phyloP scores from a whole-genome alignment of 2,113 vertebrate species.

The Crocuta crocuta region DNA sequence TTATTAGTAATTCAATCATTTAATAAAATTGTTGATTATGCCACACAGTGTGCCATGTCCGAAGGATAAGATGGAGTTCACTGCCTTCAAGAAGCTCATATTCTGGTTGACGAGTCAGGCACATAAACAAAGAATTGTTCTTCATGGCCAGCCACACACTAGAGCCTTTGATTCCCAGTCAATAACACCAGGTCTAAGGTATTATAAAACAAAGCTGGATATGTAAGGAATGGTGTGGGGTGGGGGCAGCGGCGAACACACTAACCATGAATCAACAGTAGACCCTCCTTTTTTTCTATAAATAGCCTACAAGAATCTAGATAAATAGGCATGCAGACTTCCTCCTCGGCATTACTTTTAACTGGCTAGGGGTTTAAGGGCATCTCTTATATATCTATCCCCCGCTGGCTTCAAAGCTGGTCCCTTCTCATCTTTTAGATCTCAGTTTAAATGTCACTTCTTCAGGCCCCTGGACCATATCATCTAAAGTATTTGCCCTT shows the following conservation, averaged over 20 bases:
- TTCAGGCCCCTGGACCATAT: background rate
- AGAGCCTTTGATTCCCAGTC: constrained; percentile 73
- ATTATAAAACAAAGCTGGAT: constrained; percentile 72
- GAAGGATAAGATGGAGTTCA: constrained; percentile 56
- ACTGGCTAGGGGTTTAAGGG: background rate
- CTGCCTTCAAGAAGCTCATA: constrained; percentile 81
- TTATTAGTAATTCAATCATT: constrained; percentile 40
- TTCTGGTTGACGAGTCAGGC: constrained; percentile 68
- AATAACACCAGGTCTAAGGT: constrained; percentile 45
- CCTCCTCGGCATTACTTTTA: background rate
- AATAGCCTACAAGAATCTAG: constrained; percentile 68
- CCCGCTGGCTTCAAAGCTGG: background rate
- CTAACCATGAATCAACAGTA: constrained; percentile 64
- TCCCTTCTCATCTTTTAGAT: constrained; percentile 11
- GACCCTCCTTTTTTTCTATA: constrained; percentile 71
- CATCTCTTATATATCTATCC: background rate
- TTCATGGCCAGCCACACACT: constrained; percentile 68
- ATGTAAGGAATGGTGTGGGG: constrained; percentile 48
- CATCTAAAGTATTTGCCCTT: background rate
- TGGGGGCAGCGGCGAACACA: constrained; percentile 32
- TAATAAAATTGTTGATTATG: background rate
- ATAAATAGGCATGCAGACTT: constrained; percentile 62
- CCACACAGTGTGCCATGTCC: constrained; percentile 21
- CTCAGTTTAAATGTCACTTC: constrained; percentile 20
- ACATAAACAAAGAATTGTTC: constrained; percentile 78